These are phyloP conservation scores for Genyomyrus donnyi DNA, from an alignment of 2,113 vertebrate genomes.

Conservation along the genomic window DNA sequence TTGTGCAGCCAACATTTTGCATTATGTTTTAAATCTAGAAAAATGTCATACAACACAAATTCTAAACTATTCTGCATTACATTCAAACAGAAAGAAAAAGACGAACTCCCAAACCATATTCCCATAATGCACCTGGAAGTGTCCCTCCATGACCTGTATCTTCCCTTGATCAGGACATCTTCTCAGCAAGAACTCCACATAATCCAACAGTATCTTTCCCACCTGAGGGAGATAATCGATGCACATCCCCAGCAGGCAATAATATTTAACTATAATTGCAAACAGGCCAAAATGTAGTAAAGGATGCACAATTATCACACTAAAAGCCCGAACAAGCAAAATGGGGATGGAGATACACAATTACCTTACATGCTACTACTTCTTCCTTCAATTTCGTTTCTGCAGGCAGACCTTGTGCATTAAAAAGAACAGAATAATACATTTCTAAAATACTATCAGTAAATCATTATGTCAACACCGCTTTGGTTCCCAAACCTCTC, in stretches of 20 bases:
- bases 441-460: neutral
- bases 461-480: neutral
- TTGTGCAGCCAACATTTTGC: neutral
- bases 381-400: conserved; percentile 15
- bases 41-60: neutral
- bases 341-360: neutral
- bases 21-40: neutral
- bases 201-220: conserved; percentile 16
- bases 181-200: conserved; percentile 10
- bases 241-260: neutral
- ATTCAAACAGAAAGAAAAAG: neutral
- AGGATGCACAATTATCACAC: neutral
- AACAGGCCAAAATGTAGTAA: neutral
- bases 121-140: conserved; percentile 20
- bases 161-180: conserved; percentile 27
- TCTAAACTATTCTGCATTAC: neutral
- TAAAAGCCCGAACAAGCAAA: neutral
- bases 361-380: conserved; percentile 26
- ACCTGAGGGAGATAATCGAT: neutral
- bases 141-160: conserved; percentile 22
- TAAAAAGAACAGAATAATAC: neutral
- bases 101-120: neutral
- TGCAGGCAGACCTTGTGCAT: conserved; percentile 24
- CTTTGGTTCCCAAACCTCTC: too few species aligned
- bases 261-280: neutral